These are phyloP conservation scores for Dendronephthya gigantea DNA, from an alignment of 64 coral and sea anemone species.

Conservation along the genomic window DNA sequence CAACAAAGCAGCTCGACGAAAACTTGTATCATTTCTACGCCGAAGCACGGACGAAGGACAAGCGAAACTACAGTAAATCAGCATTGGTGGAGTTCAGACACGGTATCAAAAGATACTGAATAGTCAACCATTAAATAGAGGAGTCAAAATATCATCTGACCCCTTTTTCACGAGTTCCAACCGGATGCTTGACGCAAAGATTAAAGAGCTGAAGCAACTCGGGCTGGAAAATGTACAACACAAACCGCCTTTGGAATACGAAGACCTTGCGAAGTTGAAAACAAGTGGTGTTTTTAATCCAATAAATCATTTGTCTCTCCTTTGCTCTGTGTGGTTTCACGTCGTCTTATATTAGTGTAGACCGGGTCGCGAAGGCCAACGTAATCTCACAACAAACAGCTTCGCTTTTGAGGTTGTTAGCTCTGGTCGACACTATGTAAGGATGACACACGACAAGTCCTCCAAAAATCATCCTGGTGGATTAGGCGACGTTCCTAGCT, in stretches of 20 bases:
- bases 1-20: neutral
- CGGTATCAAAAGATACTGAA: slow-evolving; percentile 20
- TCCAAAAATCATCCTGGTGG: too few species aligned
- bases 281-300: neutral
- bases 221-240: slow-evolving; percentile 1
- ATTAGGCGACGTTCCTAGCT: too few species aligned
- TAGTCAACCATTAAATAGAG: slow-evolving; percentile 3
- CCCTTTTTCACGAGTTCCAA: neutral
- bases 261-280: slow-evolving; percentile 22
- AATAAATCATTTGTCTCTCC: neutral
- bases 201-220: slow-evolving; percentile 21
- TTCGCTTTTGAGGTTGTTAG: too few species aligned
- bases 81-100: neutral
- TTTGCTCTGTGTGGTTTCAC: neutral
- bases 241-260: neutral
- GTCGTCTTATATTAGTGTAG: neutral
- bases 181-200: slow-evolving; percentile 14
- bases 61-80: neutral
- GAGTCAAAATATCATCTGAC: neutral
- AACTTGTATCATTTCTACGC: neutral
- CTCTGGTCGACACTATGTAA: too few species aligned
- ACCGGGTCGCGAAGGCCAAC: neutral
- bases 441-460: too few species aligned
- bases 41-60: neutral
- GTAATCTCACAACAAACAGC: neutral